Evolutionary conservation across 2,888 invertebrate genomes (phyloP).

Genomic region (Andrena bucephala): DNA sequence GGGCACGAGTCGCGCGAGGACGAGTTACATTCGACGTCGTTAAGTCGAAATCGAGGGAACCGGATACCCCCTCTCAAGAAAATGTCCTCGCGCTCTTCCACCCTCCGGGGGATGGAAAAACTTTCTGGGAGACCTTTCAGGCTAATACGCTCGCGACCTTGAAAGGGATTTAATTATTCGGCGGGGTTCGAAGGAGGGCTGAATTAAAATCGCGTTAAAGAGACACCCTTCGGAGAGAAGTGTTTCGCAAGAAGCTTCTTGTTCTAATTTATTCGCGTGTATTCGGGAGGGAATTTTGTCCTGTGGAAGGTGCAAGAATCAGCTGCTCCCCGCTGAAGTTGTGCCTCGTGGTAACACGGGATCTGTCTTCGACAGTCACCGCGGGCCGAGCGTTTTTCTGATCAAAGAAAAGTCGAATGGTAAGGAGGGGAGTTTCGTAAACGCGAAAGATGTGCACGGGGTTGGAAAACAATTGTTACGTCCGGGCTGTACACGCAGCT

Average conservation of each 20-base stretch:
- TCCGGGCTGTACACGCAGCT: too few relatives aligned
- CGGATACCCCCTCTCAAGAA: conserved; percentile 34
- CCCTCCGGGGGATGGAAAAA: conserved; percentile 8
- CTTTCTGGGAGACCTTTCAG: conserved; percentile 10
- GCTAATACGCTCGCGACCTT: conserved; percentile 31
- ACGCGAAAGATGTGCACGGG: neutral
- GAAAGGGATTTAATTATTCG: conserved; percentile 29
- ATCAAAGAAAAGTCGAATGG: neutral
- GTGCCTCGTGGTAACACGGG: too few relatives aligned
- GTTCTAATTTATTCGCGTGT: neutral
- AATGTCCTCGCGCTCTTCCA: neutral
- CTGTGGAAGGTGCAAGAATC: too few relatives aligned
- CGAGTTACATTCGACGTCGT: conserved; percentile 64
- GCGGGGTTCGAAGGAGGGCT: neutral
- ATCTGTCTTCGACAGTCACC: neutral
- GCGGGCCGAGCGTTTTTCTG: neutral
- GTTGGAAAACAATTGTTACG: conserved; percentile 25
- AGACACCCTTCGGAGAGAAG: neutral
- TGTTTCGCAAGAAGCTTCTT: neutral
- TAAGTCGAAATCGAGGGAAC: conserved; percentile 61
- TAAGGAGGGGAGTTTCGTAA: conserved; percentile 4
- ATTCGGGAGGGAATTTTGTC: neutral
- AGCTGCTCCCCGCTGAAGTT: too few relatives aligned
- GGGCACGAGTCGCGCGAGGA: conserved; percentile 20
- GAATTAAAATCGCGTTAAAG: conserved; percentile 37